Evolutionary conservation across 2,888 invertebrate genomes (phyloP).

Genomic region (Ethmia dodecea): DNA sequence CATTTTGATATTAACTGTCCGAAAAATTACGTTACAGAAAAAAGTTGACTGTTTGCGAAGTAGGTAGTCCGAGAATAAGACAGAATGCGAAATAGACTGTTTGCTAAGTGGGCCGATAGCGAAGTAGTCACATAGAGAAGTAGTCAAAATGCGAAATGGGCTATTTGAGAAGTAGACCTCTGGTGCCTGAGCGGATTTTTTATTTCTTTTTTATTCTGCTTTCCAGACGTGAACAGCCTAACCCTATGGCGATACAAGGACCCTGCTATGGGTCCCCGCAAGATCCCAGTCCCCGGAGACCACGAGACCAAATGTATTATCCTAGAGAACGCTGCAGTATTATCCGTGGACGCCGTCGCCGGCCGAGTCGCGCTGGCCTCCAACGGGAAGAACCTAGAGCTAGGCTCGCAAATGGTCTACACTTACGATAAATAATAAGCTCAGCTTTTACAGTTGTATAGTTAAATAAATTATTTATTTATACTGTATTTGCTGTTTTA

Average conservation of each 20-base stretch:
- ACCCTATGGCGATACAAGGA: conserved; percentile 88
- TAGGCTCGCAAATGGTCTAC: conserved; percentile 76
- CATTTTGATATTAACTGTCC: too few species aligned
- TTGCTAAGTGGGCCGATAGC: too few species aligned
- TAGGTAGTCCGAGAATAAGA: too few species aligned
- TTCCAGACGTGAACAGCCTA: conserved; percentile 78
- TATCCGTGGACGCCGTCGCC: conserved; percentile 65
- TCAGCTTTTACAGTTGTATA: conserved; percentile 7
- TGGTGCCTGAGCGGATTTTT: too few species aligned
- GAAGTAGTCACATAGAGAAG: too few species aligned
- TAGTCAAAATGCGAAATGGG: too few species aligned
- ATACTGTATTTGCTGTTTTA: too few species aligned
- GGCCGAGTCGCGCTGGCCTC: conserved; percentile 59
- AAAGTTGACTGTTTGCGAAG: too few species aligned
- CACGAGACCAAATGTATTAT: conserved; percentile 79
- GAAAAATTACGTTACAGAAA: too few species aligned
- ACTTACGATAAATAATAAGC: conserved; percentile 59
- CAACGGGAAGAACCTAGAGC: conserved; percentile 57
- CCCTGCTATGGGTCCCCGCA: conserved; percentile 84
- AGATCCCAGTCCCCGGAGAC: conserved; percentile 83
- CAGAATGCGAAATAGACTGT: too few species aligned
- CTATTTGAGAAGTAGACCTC: too few species aligned
- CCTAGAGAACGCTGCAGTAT: conserved; percentile 65
- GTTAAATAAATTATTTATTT: conserved; percentile 29
- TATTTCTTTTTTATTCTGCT: too few species aligned